These are phyloP conservation scores for Heliconius melpomene DNA, from an alignment of 1,140 invertebrate genomes.

Conservation along the genomic window DNA sequence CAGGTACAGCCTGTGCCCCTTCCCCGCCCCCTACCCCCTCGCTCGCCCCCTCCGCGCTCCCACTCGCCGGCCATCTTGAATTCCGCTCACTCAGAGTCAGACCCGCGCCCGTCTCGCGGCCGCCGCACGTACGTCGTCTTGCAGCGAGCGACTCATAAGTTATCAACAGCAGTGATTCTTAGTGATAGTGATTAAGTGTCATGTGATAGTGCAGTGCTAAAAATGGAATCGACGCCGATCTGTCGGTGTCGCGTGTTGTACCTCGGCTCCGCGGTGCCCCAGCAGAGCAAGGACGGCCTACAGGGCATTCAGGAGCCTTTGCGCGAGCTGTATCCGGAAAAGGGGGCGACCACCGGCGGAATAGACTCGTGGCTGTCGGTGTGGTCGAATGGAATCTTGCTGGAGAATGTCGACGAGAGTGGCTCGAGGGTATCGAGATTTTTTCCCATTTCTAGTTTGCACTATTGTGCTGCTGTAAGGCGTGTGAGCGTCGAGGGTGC, in stretches of 20 bases:
- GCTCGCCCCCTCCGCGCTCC: conserved; percentile 39
- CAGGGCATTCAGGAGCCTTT: conserved; percentile 99
- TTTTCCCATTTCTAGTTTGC: conserved; percentile 97
- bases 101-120: conserved; percentile 71
- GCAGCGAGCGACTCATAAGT: conserved; percentile 46
- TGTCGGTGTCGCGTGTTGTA: conserved; percentile 98
- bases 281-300: conserved; percentile 98
- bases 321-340: conserved; percentile 96
- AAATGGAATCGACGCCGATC: conserved; percentile 92
- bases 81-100: conserved; percentile 78
- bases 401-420: conserved; percentile 98
- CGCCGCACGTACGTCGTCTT: conserved; percentile 63
- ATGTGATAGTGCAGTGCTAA: conserved; percentile 76
- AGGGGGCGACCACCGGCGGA: conserved; percentile 92
- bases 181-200: conserved; percentile 72
- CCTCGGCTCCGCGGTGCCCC: conserved; percentile 97
- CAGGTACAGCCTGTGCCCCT: conserved; percentile 57
- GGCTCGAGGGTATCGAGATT: conserved; percentile 97
- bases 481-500: conserved; percentile 87
- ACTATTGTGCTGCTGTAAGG: conserved; percentile 98
- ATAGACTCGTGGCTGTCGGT: conserved; percentile 99
- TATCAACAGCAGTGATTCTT: conserved; percentile 56
- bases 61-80: conserved; percentile 72
- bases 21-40: conserved; percentile 36
- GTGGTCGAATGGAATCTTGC: conserved; percentile 96